Evolutionary conservation across 2,113 vertebrate species (phyloP).

Genomic region (Oxyruncus cristatus): DNA sequence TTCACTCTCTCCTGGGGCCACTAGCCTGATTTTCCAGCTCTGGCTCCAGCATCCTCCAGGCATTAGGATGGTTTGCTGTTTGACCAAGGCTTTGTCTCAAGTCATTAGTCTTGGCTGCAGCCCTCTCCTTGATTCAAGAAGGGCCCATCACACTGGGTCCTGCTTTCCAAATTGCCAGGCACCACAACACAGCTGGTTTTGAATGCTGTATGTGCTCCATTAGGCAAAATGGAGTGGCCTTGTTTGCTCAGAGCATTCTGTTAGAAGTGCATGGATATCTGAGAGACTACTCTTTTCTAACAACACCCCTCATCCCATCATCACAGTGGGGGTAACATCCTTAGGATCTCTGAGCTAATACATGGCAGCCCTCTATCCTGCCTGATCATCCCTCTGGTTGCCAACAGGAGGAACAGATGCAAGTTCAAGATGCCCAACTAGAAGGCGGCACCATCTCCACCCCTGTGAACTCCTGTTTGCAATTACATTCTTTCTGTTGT

Average conservation of each 20-base stretch:
- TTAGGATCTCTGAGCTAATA: not conserved
- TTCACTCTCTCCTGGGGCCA: not conserved
- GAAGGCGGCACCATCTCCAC: not conserved
- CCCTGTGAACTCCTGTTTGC: not conserved
- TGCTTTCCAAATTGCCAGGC: not conserved
- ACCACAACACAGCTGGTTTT: not conserved
- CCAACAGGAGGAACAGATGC: not conserved
- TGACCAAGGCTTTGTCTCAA: not conserved
- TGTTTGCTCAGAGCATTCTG: not conserved
- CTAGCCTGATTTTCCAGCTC: not conserved
- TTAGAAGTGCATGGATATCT: not conserved
- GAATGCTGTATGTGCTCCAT: accelerated
- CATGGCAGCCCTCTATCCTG: not conserved
- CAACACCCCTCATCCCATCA: not conserved
- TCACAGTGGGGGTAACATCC: not conserved
- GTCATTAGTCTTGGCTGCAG: not conserved
- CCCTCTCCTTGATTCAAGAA: not conserved
- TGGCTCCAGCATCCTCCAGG: not conserved
- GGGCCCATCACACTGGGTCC: not conserved
- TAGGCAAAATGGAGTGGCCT: not conserved
- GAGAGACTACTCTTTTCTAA: not conserved
- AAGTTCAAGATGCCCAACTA: not conserved
- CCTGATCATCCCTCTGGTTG: not conserved
- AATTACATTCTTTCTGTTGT: not conserved
- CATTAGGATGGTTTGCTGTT: not conserved